Percentiles rank a stretch among this genome's conserved stretches.
Evolutionary conservation across 2,888 invertebrate species (phyloP).

Genomic region (Drosophila acutilabella): DNA sequence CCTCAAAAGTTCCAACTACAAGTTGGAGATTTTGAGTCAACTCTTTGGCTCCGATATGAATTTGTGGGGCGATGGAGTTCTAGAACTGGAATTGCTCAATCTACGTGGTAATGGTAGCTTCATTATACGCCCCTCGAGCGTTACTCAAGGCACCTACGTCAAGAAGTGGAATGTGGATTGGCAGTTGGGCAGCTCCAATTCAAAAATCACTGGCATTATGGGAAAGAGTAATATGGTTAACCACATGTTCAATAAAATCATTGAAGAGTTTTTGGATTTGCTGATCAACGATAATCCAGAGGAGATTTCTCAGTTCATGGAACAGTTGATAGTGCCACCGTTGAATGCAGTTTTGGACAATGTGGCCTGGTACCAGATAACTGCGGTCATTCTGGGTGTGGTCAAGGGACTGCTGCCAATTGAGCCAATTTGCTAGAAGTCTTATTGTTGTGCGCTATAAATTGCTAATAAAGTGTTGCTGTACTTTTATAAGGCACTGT

Average conservation of each 20-base stretch:
- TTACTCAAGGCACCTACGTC: slow-evolving; percentile 55
- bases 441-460: background rate
- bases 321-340: slow-evolving; percentile 60
- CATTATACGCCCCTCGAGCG: slow-evolving; percentile 62
- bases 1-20: slow-evolving; percentile 66
- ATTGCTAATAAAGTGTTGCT: slow-evolving; percentile 1
- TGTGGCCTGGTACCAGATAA: slow-evolving; percentile 68
- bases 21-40: slow-evolving; percentile 54
- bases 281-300: slow-evolving; percentile 71
- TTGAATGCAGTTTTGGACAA: slow-evolving; percentile 58
- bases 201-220: slow-evolving; percentile 73
- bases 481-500: background rate
- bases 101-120: slow-evolving; percentile 75
- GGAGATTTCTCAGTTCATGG: slow-evolving; percentile 65
- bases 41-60: slow-evolving; percentile 49
- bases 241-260: slow-evolving; percentile 68
- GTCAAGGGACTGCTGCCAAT: slow-evolving; percentile 64
- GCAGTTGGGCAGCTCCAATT: slow-evolving; percentile 62
- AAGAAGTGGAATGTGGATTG: slow-evolving; percentile 68
- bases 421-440: slow-evolving; percentile 64
- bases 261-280: slow-evolving; percentile 70
- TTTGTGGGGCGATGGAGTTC: slow-evolving; percentile 69
- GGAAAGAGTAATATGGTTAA: slow-evolving; percentile 31
- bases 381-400: slow-evolving; percentile 68
- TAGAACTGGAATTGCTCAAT: slow-evolving; percentile 64